phyloP scores from a whole-genome alignment of 2,888 invertebrate species.

The Tuberolachnus salignus region DNA sequence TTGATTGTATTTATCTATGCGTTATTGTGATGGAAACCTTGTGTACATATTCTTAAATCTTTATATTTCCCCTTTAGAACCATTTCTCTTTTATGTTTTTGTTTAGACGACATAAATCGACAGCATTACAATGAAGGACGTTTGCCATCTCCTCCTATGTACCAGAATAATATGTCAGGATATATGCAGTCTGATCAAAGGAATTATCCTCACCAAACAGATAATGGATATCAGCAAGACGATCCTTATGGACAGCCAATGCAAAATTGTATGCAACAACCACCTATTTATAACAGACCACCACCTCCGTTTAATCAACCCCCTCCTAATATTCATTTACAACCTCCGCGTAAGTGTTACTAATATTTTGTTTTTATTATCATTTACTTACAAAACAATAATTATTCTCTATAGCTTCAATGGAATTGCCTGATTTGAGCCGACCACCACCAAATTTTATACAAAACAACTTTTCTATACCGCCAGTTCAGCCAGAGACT shows the following conservation, averaged over 20 bases:
- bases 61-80: slow-evolving; percentile 48
- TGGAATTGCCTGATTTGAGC: slow-evolving; percentile 76
- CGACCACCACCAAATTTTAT: slow-evolving; percentile 85
- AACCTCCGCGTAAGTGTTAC: slow-evolving; percentile 49
- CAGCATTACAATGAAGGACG: slow-evolving; percentile 49
- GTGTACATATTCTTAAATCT: slow-evolving; percentile 50
- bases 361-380: not conserved
- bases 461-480: slow-evolving; percentile 61
- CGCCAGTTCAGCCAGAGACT: slow-evolving; percentile 62
- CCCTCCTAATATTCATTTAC: slow-evolving; percentile 51
- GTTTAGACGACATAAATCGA: slow-evolving; percentile 51
- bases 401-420: slow-evolving; percentile 59
- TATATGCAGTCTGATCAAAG: slow-evolving; percentile 45
- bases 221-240: slow-evolving; percentile 55
- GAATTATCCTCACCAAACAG: slow-evolving; percentile 41
- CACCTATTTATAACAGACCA: slow-evolving; percentile 47
- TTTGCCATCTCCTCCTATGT: slow-evolving; percentile 48
- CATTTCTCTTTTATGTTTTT: slow-evolving; percentile 54
- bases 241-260: slow-evolving; percentile 49
- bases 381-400: not conserved
- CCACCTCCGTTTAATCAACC: slow-evolving; percentile 52
- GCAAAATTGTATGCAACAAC: slow-evolving; percentile 53
- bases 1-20: not conserved
- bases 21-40: slow-evolving; percentile 40
- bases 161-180: slow-evolving; percentile 47